Evolutionary conservation across 2,888 invertebrate species (phyloP), one percentile per base, ranked within the genome.

Genomic region (Xestia rhomboidea): DNA sequence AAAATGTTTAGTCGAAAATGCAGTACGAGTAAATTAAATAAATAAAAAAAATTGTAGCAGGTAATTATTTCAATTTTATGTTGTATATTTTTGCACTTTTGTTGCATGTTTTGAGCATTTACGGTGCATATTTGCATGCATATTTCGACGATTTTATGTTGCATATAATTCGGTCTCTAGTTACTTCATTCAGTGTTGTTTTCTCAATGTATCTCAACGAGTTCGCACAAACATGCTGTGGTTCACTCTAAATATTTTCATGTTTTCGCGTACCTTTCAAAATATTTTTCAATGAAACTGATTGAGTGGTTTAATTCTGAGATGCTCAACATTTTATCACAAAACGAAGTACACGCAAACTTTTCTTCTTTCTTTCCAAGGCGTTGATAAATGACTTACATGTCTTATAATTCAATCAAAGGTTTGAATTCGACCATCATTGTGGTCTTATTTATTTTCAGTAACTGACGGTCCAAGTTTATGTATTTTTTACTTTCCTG

Each of bases 211-310:
- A 76, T 76, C 62, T 44, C 15, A 62, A 38, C 60, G 30, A 18
- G 68, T 71, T 41, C 30, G 34, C 64, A 38, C 57, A 70, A 81
- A 73, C 67, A 70, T 60, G 34, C 34, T 79, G 54, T 44, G 38
- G 46, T 73, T 49, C 49, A 38, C n/a, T 57, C 44, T 72, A 77
- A 84, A 85, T 77, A 78, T 83, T 83, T 83, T 72, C 30, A 51
- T 72, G 30, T 76, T 69, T 77, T 70, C 49, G 64, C 27, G 63
- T 44, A 76, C n/a, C 68, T 79, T 68, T 80, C 76, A 78, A 78
- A 88, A 82, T 82, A 84, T 84, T 77, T 79, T 79, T 68, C 73
- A 67, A 73, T 54, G 66, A 73, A 81, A 79, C 68, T 73, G 66
- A 75, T 77, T 41, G 57, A 77, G 54, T 79, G 85, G 44, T 76